Percentiles rank a stretch among this genome's conserved stretches.
phyloP scores from a whole-genome alignment of 2,113 vertebrate species.

The Casuarius casuarius region DNA sequence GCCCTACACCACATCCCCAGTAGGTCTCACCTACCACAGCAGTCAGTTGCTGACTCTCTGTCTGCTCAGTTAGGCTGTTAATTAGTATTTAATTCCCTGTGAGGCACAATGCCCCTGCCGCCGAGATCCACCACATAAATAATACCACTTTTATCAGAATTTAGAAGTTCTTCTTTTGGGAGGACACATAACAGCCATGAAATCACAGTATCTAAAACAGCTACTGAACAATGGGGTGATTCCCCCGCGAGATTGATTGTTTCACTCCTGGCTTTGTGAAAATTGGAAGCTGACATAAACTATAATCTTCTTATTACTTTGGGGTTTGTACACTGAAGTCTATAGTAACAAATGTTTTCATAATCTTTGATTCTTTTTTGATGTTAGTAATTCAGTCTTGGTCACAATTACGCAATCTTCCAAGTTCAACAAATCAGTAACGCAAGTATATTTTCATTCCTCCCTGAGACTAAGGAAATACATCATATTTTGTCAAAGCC shows the following conservation, averaged over 20 bases:
- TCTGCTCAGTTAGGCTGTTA: not conserved
- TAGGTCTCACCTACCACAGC: not conserved
- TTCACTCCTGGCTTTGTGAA: constrained; percentile 4
- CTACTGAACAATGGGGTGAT: not conserved
- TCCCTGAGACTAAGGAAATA: not conserved
- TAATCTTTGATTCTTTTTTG: not conserved
- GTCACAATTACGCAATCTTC: not conserved
- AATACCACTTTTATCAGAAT: not conserved
- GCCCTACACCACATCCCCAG: not conserved
- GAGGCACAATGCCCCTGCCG: not conserved
- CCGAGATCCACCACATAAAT: not conserved
- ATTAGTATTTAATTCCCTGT: not conserved
- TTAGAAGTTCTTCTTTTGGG: not conserved
- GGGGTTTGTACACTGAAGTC: not conserved
- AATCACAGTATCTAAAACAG: not conserved
- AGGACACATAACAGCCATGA: not conserved
- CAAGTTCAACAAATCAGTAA: not conserved
- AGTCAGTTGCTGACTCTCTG: not conserved
- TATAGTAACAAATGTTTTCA: not conserved
- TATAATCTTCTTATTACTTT: not conserved
- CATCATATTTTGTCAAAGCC: not conserved
- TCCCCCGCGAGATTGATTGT: not conserved
- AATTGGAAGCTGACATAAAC: not conserved
- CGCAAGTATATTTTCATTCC: not conserved
- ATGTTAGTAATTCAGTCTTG: not conserved